Evolutionary conservation across 2,888 invertebrate genomes (phyloP), one percentile per base, ranked within the genome.

Genomic region (Ametastegia equiseti): DNA sequence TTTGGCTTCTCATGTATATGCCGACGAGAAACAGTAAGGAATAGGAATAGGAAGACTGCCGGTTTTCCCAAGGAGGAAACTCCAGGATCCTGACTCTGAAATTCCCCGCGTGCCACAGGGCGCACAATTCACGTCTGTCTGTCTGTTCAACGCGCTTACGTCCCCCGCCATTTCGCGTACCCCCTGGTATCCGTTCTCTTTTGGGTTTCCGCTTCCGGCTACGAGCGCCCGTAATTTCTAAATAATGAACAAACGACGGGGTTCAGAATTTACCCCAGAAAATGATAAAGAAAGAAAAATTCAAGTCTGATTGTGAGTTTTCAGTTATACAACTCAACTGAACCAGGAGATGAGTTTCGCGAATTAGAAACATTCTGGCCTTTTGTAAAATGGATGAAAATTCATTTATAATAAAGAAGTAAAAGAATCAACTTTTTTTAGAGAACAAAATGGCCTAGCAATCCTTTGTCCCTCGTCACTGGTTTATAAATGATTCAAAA

Each of bases 121-220:
- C 60, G 45, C 30, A 63, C 78, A 78, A 78, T 78, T 78, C 78
- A 78, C 78, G 78, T 78, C 60, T 42, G 78, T 78, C 78, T 42
- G 23, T 78, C 57, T 57, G 47, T 36, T 15, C 11, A n/a, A 36
- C 77, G 54, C 19, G 27, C 30, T 69, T 45, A 36, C 45, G 50
- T 54, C 73, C 73, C 27, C 50, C 50, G 50, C 50, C 73, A 19
- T 75, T 75, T 50, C 73, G 50, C 73, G 73, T 75, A 75, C 73
- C 73, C 50, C 73, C n/a, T n/a, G n/a, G 36, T 75, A 75, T 75
- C 73, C 73, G 73, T 75, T 75, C 73, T 47, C 42, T 75, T 75
- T 75, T 75, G 19, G 50, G 36, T 27, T 75, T 75, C 73, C 73
- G 73, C 15, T 75, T 75, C 54, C 73, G 73, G 54, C 50, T 33